phyloP scores from a whole-genome alignment of 2,113 vertebrate genomes.

The Odocoileus virginianus region DNA sequence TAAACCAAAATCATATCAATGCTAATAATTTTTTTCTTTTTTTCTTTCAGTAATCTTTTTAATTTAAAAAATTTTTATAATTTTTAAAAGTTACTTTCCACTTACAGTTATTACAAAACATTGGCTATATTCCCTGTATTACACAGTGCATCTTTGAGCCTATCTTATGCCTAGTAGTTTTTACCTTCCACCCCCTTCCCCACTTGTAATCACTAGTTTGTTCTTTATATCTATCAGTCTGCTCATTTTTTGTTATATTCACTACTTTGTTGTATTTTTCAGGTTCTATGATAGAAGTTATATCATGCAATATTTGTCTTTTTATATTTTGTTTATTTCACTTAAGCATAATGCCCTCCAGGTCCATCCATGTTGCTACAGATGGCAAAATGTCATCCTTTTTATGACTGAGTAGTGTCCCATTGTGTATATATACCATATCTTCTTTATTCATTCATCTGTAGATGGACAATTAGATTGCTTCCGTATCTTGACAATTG shows the following conservation, averaged over 20 bases:
- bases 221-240: not conserved
- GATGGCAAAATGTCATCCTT: not conserved
- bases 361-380: not conserved
- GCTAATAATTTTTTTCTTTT: not conserved
- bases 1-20: not conserved
- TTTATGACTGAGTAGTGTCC: not conserved
- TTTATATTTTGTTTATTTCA: not conserved
- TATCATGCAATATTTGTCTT: not conserved
- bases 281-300: not conserved
- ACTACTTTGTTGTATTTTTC: not conserved
- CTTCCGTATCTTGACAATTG: not conserved
- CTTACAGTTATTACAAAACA: not conserved
- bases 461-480: not conserved
- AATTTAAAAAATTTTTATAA: not conserved
- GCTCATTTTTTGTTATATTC: not conserved
- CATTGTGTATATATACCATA: not conserved
- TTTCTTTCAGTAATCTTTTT: not conserved
- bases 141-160: not conserved
- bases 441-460: not conserved
- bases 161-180: not conserved
- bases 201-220: not conserved
- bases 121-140: not conserved
- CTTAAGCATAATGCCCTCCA: not conserved
- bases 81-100: not conserved
- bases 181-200: not conserved